Percentiles rank a stretch among this genome's conserved stretches.
Conservation (phyloP, 2,888 invertebrate genomes). For the Cylindroiulus punctatus region DNA sequence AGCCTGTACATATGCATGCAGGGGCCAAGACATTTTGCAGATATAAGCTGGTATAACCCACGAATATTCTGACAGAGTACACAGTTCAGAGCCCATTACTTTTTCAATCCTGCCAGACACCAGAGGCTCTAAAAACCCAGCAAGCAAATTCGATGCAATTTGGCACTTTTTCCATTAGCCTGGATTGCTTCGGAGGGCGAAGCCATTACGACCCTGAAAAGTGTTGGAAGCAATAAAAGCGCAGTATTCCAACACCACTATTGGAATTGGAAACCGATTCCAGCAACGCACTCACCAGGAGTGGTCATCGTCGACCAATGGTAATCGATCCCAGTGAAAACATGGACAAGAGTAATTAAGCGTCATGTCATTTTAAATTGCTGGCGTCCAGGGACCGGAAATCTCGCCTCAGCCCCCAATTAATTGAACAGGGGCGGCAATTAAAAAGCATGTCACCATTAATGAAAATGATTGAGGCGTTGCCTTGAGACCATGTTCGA, state of each 20-base stretch:
- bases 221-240: background rate
- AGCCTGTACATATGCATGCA: too few relatives aligned
- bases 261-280: constrained; percentile 5
- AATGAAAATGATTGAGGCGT: background rate
- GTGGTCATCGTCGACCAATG: background rate
- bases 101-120: too few relatives aligned
- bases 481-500: background rate
- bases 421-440: background rate
- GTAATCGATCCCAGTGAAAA: background rate
- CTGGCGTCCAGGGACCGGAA: background rate
- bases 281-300: background rate
- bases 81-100: too few relatives aligned
- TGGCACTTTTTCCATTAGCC: constrained; percentile 13
- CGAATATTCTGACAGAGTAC: too few relatives aligned
- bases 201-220: background rate
- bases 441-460: background rate
- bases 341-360: constrained; percentile 4
- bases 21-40: too few relatives aligned
- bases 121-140: background rate
- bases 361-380: background rate
- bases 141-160: constrained; percentile 3
- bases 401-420: background rate
- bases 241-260: background rate
- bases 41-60: too few relatives aligned
- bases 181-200: background rate